Evolutionary conservation across 2,888 invertebrate species (phyloP), one percentile per base, ranked within the genome.

Genomic region (Leptinotarsa rubiginosa): DNA sequence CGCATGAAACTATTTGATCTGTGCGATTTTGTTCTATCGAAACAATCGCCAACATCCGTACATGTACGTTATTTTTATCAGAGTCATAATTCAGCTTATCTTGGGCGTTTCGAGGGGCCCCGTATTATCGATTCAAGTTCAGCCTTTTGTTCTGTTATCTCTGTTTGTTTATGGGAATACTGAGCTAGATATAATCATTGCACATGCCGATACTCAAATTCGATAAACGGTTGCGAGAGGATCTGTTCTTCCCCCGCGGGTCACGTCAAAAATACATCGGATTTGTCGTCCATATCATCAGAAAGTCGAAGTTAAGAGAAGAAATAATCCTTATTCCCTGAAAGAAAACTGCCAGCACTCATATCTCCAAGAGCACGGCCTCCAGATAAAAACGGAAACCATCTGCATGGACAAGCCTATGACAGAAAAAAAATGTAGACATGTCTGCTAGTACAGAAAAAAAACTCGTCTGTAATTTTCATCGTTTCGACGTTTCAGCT

Each of bases 111-210:
- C 15, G 16, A 56, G 56, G 22, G 56, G 56, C 56, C 56, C 13
- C 56, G 13, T 56, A 22, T 56, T 56, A 56, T 56, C 56, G 22
- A 25, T 56, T 56, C 10, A 15, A 22, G 12, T 20, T 56, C 56
- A 56, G 56, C 13, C 56, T 56, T 56, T 56, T 56, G 56, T 56
- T 56, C 22, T 22, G 12, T 56, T 56, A 56, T 56, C 56, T 56
- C 56, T 25, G 56, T 56, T 56, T 56, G 56, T 56, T 56, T 56
- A 56, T 15, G 56, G 4, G 20, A 22, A 22, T 25, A 56, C 18
- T 56, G 56, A 56, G 22, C 22, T 56, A 4, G 20, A 56, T 22
- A 56, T 56, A 56, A 56, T 20, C 13, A 20, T 22, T 22, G 56
- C 22, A 56, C 22, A 56, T 56, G 20, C 20, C 56, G 56, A 56